These are phyloP conservation scores for Drosophila anceps DNA, from an alignment of 2,888 invertebrate species.

Conservation along the genomic window DNA sequence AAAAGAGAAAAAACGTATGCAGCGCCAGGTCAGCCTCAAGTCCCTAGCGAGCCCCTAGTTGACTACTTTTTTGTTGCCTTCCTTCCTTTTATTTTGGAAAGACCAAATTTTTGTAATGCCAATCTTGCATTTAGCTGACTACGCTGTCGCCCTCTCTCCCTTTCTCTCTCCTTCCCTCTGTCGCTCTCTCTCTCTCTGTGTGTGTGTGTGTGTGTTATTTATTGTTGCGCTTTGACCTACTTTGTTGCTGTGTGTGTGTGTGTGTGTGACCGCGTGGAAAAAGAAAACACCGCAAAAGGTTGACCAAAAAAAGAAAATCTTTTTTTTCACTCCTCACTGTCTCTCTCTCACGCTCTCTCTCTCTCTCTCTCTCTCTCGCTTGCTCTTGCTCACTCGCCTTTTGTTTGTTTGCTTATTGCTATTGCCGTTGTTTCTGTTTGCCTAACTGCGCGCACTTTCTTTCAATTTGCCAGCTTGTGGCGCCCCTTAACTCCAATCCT, in stretches of 20 bases:
- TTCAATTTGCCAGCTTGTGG: conserved; percentile 63
- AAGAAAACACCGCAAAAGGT: conserved; percentile 60
- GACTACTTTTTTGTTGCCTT: conserved; percentile 16
- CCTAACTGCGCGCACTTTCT: conserved; percentile 64
- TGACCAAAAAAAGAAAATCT: conserved; percentile 48
- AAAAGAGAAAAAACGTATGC: conserved; percentile 29
- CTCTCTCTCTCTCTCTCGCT: background rate
- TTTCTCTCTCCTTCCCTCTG: background rate
- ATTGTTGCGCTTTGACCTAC: conserved; percentile 69
- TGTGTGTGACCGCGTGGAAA: conserved; percentile 52
- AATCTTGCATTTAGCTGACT: conserved; percentile 68
- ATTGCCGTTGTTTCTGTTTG: conserved; percentile 45
- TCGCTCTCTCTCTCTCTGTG: background rate
- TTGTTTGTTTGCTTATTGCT: conserved; percentile 42
- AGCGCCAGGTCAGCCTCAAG: conserved; percentile 2
- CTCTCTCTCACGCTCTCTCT: too few species aligned
- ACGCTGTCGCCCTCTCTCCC: conserved; percentile 11
- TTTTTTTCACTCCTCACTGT: conserved; percentile 17
- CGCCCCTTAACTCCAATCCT: conserved; percentile 35
- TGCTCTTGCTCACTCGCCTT: background rate
- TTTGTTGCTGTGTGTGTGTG: conserved; percentile 41
- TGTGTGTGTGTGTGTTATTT: conserved; percentile 37
- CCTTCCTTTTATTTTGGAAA: conserved; percentile 8
- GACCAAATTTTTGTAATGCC: conserved; percentile 68
- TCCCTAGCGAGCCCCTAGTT: conserved; percentile 26